Evolutionary conservation across 30 jellyfish, hydroid and myxozoan species (phyloP).

Genomic region (Hydra vulgaris): DNA sequence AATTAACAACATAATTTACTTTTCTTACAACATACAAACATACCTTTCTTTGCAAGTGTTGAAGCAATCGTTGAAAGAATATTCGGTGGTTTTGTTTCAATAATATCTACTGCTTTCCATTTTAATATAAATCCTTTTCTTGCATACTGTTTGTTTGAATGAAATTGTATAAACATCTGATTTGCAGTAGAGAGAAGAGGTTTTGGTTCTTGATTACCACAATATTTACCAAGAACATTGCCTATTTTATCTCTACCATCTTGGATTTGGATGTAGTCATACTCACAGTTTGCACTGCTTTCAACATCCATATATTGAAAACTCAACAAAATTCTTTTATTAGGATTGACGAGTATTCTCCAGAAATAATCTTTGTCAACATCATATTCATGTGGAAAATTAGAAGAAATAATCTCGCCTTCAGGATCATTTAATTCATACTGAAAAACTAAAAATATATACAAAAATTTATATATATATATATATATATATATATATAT

Average conservation of each 20-base stretch:
- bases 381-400: constrained; percentile 36
- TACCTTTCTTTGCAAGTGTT: not conserved
- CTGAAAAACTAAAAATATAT: not conserved
- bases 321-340: not conserved
- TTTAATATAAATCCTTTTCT: constrained; percentile 25
- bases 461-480: not conserved
- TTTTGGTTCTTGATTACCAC: constrained; percentile 19
- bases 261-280: constrained; percentile 19
- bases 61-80: not conserved
- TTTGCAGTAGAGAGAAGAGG: not conserved
- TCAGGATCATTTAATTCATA: not conserved
- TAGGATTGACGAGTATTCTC: constrained; percentile 32
- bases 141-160: constrained; percentile 20
- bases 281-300: constrained; percentile 19
- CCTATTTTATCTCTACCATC: constrained; percentile 45
- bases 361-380: constrained; percentile 26
- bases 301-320: constrained; percentile 18
- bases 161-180: constrained; percentile 17
- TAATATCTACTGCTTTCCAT: constrained; percentile 6
- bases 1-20: too few relatives aligned
- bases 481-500: too few relatives aligned
- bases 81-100: not conserved
- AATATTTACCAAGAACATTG: constrained; percentile 29
- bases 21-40: not conserved
- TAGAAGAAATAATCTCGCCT: constrained; percentile 48